These are phyloP conservation scores for Chrysina gloriosa DNA, from an alignment of 2,888 invertebrate genomes.

Conservation along the genomic window DNA sequence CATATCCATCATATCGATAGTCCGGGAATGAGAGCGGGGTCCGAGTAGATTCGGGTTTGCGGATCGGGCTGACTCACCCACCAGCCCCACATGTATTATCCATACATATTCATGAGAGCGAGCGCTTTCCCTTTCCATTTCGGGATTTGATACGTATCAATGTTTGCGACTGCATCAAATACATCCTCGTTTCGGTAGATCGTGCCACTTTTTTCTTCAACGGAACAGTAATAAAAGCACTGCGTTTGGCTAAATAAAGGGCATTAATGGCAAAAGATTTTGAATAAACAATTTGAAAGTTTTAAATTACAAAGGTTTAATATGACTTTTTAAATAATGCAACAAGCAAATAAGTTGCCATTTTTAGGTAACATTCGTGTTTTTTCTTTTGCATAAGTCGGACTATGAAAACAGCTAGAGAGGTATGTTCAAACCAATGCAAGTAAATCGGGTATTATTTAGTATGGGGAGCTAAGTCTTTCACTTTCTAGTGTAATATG, in stretches of 20 bases:
- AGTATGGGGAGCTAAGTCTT: no score
- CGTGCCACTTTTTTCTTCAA: conserved; percentile 37
- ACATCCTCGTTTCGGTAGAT: conserved; percentile 39
- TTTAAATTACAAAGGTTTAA: no score
- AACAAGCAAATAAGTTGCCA: no score
- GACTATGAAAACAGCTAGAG: no score
- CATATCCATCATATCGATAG: conserved; percentile 64
- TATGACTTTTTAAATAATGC: no score
- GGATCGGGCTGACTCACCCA: conserved; percentile 64
- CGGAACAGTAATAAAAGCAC: conserved; percentile 4
- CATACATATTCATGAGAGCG: conserved; percentile 65
- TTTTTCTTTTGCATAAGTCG: no score
- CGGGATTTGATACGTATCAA: conserved; percentile 57
- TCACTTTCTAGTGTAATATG: no score
- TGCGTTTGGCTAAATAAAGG: background rate
- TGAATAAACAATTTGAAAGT: no score
- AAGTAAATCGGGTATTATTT: no score
- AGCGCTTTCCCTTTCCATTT: conserved; percentile 62
- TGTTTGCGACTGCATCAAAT: conserved; percentile 54
- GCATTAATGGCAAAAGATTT: background rate
- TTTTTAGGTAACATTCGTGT: no score
- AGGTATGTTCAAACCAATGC: no score
- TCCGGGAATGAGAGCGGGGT: conserved; percentile 58
- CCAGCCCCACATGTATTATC: conserved; percentile 60
- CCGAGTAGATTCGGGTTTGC: conserved; percentile 58